A percentile compares a stretch with the other conserved stretches of the same genome.
Conservation (phyloP, 1,140 invertebrate genomes). For the Wiebesia pumilae region DNA sequence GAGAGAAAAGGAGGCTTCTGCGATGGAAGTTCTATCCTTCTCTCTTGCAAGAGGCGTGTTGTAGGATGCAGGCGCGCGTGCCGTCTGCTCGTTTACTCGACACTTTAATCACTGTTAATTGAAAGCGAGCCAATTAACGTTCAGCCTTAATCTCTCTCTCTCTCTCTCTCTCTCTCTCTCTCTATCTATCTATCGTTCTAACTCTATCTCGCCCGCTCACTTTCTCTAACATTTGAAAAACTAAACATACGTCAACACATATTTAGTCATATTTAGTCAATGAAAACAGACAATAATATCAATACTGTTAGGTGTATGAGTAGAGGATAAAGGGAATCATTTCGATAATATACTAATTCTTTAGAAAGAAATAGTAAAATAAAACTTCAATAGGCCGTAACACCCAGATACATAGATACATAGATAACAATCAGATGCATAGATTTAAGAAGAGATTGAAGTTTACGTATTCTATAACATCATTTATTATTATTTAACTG, state of each 20-base stretch:
- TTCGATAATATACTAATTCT: too few relatives aligned
- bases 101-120: constrained; percentile 52
- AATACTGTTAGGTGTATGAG: too few relatives aligned
- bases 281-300: too few relatives aligned
- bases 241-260: too few relatives aligned
- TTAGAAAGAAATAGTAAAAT: too few relatives aligned
- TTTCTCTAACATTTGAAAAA: background rate
- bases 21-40: background rate
- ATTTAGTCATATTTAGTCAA: too few relatives aligned
- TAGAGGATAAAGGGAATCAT: too few relatives aligned
- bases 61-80: constrained; percentile 35
- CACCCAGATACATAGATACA: too few relatives aligned
- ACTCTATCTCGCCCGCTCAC: background rate
- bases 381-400: background rate
- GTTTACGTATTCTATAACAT: background rate
- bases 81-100: constrained; percentile 51
- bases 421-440: background rate
- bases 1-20: background rate
- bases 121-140: constrained; percentile 42
- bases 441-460: too few relatives aligned
- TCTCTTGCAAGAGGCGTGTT: background rate
- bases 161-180: background rate
- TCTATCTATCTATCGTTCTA: background rate
- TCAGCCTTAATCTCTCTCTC: constrained; percentile 10
- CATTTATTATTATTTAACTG: background rate